Percentiles rank a stretch among this genome's conserved stretches.
Conservation (phyloP, 2,797 vertebrate genomes). For the Melanotaenia maccullochi region DNA sequence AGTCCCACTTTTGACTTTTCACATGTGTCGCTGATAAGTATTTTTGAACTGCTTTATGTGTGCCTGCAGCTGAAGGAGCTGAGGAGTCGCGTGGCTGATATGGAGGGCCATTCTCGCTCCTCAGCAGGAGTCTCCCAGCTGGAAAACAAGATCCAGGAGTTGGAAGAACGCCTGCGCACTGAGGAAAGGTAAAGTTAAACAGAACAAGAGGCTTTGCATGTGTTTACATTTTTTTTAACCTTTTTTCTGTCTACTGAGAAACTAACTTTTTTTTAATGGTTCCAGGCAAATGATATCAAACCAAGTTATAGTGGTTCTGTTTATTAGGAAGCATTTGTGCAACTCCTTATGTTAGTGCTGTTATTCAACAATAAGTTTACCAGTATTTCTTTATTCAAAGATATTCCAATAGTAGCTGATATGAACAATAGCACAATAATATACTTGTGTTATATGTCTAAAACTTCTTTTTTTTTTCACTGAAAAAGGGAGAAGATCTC, state of each 20-base stretch:
- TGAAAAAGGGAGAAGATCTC: slow-evolving; percentile 86
- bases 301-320: background rate
- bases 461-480: background rate
- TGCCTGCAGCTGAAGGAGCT: slow-evolving; percentile 90
- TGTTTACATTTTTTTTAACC: background rate
- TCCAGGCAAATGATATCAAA: background rate
- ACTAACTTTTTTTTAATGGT: background rate
- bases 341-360: background rate
- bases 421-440: background rate
- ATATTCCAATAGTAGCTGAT: background rate
- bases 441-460: background rate
- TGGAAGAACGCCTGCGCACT: slow-evolving; percentile 87
- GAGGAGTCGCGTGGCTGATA: slow-evolving; percentile 87
- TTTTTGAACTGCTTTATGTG: slow-evolving; percentile 1
- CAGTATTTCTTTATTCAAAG: background rate
- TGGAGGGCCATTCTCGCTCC: slow-evolving; percentile 89
- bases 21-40: background rate
- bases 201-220: background rate
- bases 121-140: slow-evolving; percentile 86
- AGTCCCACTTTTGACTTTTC: background rate
- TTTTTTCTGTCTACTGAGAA: background rate
- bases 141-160: slow-evolving; percentile 88
- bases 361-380: background rate
- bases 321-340: background rate
- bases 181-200: slow-evolving; percentile 86